Conservation (phyloP, 2,888 invertebrate species). For the Aradus depressus region DNA sequence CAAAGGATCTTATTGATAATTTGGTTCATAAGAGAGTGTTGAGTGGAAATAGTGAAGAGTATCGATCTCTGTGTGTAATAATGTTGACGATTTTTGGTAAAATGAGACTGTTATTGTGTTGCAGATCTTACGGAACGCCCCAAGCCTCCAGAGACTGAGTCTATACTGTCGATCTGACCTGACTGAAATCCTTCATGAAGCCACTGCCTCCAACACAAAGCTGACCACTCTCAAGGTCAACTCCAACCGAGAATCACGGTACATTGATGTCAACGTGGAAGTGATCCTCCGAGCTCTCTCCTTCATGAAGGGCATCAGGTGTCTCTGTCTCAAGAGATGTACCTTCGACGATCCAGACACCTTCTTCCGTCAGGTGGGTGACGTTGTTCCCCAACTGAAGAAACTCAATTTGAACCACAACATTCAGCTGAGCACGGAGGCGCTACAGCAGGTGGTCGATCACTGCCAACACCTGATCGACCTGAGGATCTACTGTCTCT, state of each 20-base stretch:
- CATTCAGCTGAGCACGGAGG: slow-evolving; percentile 18
- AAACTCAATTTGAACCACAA: slow-evolving; percentile 23
- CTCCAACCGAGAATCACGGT: slow-evolving; percentile 15
- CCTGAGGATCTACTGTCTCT: slow-evolving; percentile 21
- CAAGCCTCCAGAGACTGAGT: slow-evolving; percentile 1
- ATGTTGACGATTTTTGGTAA: no score
- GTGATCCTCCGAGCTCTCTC: background rate
- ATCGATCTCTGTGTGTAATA: no score
- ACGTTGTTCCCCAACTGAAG: background rate
- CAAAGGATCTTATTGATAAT: no score
- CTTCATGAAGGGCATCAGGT: background rate
- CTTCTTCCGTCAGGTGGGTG: slow-evolving; percentile 16
- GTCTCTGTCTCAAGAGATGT: slow-evolving; percentile 17
- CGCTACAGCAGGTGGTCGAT: slow-evolving; percentile 13
- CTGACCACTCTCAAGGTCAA: slow-evolving; percentile 15
- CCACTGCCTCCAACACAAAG: slow-evolving; percentile 17
- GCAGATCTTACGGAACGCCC: slow-evolving; percentile 10
- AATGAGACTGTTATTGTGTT: no score
- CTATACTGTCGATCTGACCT: slow-evolving; percentile 11
- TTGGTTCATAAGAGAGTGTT: no score
- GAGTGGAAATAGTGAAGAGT: no score
- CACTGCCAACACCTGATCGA: slow-evolving; percentile 13
- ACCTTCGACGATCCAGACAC: slow-evolving; percentile 17
- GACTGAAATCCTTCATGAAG: slow-evolving; percentile 18
- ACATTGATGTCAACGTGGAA: slow-evolving; percentile 2